These are phyloP conservation scores for Peromyscus maniculatus DNA, from an alignment of 2,113 vertebrate species.

Conservation along the genomic window DNA sequence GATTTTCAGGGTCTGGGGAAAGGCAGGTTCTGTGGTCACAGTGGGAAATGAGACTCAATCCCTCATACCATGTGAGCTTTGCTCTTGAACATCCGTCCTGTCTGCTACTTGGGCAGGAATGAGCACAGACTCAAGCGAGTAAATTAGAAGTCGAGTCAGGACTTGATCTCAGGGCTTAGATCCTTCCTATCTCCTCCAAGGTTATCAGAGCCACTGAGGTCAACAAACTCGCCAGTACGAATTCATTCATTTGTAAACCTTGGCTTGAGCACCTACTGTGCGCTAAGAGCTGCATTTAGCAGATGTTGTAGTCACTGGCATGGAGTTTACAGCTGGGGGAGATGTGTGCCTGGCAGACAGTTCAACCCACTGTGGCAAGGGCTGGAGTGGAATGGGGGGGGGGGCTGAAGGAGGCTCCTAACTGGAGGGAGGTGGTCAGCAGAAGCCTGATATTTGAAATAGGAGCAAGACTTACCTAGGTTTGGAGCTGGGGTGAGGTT, in stretches of 20 bases:
- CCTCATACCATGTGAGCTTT: neutral
- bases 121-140: neutral
- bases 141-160: slow-evolving; percentile 6
- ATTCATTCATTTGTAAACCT: neutral
- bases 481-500: neutral
- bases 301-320: neutral
- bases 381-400: neutral
- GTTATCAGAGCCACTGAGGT: neutral
- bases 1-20: neutral
- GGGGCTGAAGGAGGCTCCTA: neutral
- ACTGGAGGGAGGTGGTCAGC: neutral
- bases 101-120: neutral
- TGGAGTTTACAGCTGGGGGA: neutral
- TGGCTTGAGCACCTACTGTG: neutral
- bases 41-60: neutral
- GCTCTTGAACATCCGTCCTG: neutral
- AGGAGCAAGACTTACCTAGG: neutral
- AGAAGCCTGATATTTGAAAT: neutral
- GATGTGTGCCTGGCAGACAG: neutral
- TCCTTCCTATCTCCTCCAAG: neutral
- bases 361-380: neutral
- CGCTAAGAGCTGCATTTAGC: slow-evolving; percentile 14
- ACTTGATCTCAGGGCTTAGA: neutral
- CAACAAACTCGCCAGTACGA: neutral
- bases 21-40: neutral